Conservation (phyloP, 2,888 invertebrate genomes). For the Julus scanicus region DNA sequence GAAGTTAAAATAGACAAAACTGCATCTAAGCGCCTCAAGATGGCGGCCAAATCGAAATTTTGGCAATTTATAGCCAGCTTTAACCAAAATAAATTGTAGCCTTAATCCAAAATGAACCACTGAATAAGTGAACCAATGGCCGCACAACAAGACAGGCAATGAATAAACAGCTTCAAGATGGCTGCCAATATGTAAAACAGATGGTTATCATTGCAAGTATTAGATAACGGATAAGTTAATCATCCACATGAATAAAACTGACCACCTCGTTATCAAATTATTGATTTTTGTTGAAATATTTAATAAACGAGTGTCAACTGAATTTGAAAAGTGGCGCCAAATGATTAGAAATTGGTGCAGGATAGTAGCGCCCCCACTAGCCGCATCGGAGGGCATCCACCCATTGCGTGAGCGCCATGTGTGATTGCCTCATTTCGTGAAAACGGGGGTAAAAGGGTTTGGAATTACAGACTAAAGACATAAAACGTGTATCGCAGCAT, state of each 20-base stretch:
- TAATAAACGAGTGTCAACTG: neutral
- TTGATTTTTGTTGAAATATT: neutral
- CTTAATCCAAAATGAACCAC: too few species aligned
- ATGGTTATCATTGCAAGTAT: neutral
- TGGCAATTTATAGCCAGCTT: too few species aligned
- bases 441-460: neutral
- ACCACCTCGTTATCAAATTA: too few species aligned
- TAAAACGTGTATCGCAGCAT: neutral
- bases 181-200: neutral
- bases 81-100: too few species aligned
- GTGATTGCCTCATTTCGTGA: neutral
- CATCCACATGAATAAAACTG: neutral
- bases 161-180: too few species aligned
- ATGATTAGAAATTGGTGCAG: neutral
- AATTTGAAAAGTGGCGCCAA: neutral
- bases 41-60: too few species aligned
- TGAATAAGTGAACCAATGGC: too few species aligned
- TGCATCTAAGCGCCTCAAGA: too few species aligned
- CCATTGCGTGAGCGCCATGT: neutral
- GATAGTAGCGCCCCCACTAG: neutral
- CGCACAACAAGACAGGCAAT: too few species aligned
- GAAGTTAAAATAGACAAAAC: too few species aligned
- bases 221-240: neutral
- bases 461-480: neutral
- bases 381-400: conserved; percentile 33